A percentile compares a stretch with the other conserved stretches of the same genome.
Conservation (phyloP, 2,888 invertebrate genomes). For the Athetis lepigone region DNA sequence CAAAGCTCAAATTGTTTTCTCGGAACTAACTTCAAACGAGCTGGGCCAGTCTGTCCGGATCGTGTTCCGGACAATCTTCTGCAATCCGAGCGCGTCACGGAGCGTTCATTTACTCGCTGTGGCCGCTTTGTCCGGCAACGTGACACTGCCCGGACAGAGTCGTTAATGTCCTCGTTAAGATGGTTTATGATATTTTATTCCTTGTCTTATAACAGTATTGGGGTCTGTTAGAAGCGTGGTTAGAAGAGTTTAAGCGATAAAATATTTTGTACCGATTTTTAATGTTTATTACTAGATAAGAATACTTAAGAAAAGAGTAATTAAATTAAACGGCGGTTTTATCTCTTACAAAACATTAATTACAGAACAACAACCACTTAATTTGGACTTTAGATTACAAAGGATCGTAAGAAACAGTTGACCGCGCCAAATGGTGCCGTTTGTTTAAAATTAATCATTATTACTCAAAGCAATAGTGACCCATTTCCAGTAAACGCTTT, state of each 20-base stretch:
- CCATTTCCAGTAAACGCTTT: constrained; percentile 22
- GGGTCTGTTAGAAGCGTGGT: constrained; percentile 5
- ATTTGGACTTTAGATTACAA: not conserved
- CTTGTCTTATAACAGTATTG: constrained; percentile 11
- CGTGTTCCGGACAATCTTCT: constrained; percentile 30
- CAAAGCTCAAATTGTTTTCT: not conserved
- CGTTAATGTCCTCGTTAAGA: constrained; percentile 41
- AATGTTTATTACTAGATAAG: not conserved
- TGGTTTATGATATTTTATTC: constrained; percentile 27
- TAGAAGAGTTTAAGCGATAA: not conserved
- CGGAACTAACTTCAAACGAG: not conserved
- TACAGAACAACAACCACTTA: not conserved
- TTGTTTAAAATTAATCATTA: constrained; percentile 1
- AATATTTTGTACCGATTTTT: not conserved
- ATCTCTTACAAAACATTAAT: too few species aligned
- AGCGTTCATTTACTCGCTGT: constrained; percentile 49
- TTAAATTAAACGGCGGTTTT: not conserved
- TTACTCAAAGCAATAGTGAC: not conserved
- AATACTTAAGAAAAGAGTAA: not conserved
- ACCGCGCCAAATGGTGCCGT: not conserved
- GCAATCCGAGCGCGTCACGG: constrained; percentile 36
- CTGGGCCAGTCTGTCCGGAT: not conserved
- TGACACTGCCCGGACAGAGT: constrained; percentile 34
- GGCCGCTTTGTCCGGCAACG: constrained; percentile 28
- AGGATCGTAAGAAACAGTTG: not conserved